phyloP scores from a whole-genome alignment of 2,888 invertebrate species.

The Itoplectis maculator region DNA sequence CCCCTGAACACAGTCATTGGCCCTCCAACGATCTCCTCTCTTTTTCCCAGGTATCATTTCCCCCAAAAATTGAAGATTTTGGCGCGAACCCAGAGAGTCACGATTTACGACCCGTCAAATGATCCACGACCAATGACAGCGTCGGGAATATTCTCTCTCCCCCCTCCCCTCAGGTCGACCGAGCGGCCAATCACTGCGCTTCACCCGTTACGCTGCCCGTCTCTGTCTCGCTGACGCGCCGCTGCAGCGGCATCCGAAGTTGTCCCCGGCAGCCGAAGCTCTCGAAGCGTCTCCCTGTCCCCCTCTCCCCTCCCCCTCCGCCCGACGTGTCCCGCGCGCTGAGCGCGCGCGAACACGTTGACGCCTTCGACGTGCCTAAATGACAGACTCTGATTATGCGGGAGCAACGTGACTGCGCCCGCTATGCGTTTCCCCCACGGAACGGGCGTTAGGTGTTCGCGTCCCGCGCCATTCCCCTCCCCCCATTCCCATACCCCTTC shows the following conservation, averaged over 20 bases:
- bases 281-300: constrained; percentile 14
- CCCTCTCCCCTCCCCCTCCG: neutral
- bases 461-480: neutral
- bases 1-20: too few species aligned
- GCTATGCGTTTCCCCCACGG: constrained; percentile 63
- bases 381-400: constrained; percentile 67
- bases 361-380: constrained; percentile 65
- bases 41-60: too few species aligned
- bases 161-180: too few species aligned
- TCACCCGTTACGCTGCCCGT: too few species aligned
- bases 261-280: constrained; percentile 39
- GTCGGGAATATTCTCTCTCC: neutral
- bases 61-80: too few species aligned
- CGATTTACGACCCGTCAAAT: too few species aligned
- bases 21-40: too few species aligned
- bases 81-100: too few species aligned
- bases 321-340: neutral
- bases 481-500: constrained; percentile 12
- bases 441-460: constrained; percentile 29
- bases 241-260: constrained; percentile 26
- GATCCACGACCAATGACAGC: neutral
- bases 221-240: neutral
- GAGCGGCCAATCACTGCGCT: neutral
- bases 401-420: constrained; percentile 61
- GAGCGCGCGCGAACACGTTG: constrained; percentile 58